Evolutionary conservation across 2,888 invertebrate species (phyloP).

Genomic region (Netelia inedita): DNA sequence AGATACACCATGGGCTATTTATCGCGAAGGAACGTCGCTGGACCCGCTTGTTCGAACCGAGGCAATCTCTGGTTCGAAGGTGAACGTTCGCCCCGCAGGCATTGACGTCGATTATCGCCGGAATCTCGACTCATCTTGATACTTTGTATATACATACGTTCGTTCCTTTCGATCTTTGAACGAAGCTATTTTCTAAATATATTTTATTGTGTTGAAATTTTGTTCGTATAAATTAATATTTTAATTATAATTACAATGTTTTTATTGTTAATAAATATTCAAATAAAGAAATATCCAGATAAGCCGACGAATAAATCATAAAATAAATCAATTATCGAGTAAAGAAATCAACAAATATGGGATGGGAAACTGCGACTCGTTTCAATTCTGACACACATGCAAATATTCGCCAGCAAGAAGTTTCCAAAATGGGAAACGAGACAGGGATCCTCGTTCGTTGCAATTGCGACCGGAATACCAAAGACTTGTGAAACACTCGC

Average conservation of each 20-base stretch:
- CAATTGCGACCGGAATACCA: constrained; percentile 67
- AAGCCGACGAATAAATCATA: not conserved
- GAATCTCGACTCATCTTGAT: constrained; percentile 5
- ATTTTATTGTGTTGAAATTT: not conserved
- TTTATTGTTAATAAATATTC: too few species aligned
- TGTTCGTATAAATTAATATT: too few species aligned
- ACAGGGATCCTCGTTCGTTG: constrained; percentile 43
- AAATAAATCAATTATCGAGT: constrained; percentile 19
- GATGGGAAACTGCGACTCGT: constrained; percentile 15
- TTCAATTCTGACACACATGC: constrained; percentile 9
- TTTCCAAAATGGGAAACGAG: constrained; percentile 64
- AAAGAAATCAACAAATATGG: not conserved
- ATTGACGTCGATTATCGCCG: not conserved
- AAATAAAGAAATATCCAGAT: not conserved
- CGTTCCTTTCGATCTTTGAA: not conserved
- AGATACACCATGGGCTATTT: constrained; percentile 39
- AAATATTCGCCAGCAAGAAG: constrained; percentile 42
- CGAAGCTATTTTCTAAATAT: not conserved
- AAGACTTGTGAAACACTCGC: constrained; percentile 66
- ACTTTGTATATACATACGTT: not conserved
- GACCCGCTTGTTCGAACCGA: constrained; percentile 8
- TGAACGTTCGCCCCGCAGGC: constrained; percentile 27
- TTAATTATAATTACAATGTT: too few species aligned
- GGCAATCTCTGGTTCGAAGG: constrained; percentile 18
- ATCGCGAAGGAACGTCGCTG: constrained; percentile 31